A percentile compares a stretch with the other conserved stretches of the same genome.
phyloP scores from a whole-genome alignment of 2,797 vertebrate species.

The Petrocephalus schoutedeni region DNA sequence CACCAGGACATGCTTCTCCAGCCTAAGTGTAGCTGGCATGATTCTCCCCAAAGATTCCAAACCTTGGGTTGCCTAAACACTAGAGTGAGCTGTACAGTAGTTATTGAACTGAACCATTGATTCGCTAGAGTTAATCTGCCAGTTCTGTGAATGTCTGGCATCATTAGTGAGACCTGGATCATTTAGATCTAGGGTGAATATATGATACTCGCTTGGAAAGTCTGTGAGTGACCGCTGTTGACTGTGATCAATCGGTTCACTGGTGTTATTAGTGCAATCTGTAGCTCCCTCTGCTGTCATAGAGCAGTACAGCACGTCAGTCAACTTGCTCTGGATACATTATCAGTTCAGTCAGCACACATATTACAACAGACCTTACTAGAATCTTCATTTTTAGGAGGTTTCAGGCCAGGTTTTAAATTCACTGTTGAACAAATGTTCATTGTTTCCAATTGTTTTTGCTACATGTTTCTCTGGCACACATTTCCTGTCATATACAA shows the following conservation, averaged over 20 bases:
- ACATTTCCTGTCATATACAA: background rate
- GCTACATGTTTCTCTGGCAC: background rate
- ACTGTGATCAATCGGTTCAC: background rate
- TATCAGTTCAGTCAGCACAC: background rate
- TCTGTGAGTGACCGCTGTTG: background rate
- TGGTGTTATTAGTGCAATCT: background rate
- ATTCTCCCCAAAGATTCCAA: background rate
- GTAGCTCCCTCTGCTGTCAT: slow-evolving; percentile 15
- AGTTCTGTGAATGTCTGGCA: background rate
- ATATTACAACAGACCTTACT: background rate
- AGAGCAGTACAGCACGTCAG: background rate
- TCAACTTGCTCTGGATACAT: background rate
- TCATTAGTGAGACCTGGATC: background rate
- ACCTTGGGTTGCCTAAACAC: background rate
- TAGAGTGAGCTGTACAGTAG: background rate
- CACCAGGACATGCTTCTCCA: background rate
- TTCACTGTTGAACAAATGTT: background rate
- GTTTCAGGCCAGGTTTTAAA: background rate
- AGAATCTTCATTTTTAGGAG: background rate
- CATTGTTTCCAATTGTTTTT: background rate
- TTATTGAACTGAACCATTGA: background rate
- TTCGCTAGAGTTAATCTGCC: background rate
- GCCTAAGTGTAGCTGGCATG: background rate
- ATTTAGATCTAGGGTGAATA: background rate
- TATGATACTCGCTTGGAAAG: background rate